Base-by-base conservation (phyloP, 1,140 invertebrate species). In the Zaprionus lachaisei region DNA sequence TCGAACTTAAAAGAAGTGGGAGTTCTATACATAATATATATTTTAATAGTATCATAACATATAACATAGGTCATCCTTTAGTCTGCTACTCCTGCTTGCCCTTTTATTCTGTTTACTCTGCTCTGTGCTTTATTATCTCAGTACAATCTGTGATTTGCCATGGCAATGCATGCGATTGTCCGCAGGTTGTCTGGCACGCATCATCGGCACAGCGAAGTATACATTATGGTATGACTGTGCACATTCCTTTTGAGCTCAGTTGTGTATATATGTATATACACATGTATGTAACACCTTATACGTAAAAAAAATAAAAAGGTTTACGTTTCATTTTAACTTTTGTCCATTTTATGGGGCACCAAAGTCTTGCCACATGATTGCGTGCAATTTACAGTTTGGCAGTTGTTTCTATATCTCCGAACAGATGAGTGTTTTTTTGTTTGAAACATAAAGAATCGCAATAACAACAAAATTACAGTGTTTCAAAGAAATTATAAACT, bases 331-430 rank as follows among this genome's bases (percentile, higher is more conserved):
- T 63, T 74, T 69, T 54, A 24, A 55, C 34, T 54, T 22, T 68
- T 56, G 20, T 34, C 2, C 38, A 38, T 63, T 62, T 57, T 63
- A 57, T 63, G 28, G 57, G 34, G 54, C 41, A 60, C 24, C 28
- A 61, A 72, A 49, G 49, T 62, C 68, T 73, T 67, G 57, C 70
- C 63, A 37, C 74, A 62, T 77, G 69, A 77, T 77, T 77, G 63
- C 58, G 56, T 72, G 47, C 70, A 67, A 72, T 77, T 72, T 66
- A 66, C 70, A 38, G 63, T 63, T 72, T 72, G 74, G 5, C 70
- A 26, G 28, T 65, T 56, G 62, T 55, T 62, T 49, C n/a, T 56
- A 49, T 56, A 28, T 47, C 28, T 49, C 37, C 37, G 22, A 28
- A 34, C 22, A n/a, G 41, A 4, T 7, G 34, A 31, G 1, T 12